These are phyloP conservation scores for Anomalospiza imberbis DNA, from an alignment of 2,797 vertebrate genomes.

Conservation along the genomic window DNA sequence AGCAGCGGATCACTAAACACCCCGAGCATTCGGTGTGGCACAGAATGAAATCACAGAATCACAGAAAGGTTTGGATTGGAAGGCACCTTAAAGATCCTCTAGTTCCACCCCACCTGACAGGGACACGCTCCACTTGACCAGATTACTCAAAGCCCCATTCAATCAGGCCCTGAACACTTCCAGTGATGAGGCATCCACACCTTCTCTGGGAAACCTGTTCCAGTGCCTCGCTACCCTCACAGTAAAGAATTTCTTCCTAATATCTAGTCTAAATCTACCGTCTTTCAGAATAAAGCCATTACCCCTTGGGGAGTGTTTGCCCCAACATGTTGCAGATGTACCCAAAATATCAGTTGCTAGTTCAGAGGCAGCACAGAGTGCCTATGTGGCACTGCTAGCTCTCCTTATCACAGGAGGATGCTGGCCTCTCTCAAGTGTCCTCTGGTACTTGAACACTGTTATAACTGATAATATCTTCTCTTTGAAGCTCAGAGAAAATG, in stretches of 20 bases:
- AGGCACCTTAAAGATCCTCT: neutral
- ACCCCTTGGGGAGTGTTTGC: neutral
- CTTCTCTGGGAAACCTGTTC: neutral
- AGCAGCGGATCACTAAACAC: neutral
- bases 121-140: neutral
- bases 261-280: neutral
- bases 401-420: rapidly evolving
- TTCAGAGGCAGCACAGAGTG: neutral
- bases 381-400: rapidly evolving
- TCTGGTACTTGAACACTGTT: neutral
- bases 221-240: no score
- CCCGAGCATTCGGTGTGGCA: rapidly evolving
- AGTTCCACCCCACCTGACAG: neutral
- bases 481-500: neutral
- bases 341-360: rapidly evolving
- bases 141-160: rapidly evolving
- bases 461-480: neutral
- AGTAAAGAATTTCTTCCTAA: neutral
- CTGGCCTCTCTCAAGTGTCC: neutral
- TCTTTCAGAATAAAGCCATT: neutral
- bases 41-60: neutral
- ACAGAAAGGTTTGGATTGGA: neutral
- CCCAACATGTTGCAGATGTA: no score
- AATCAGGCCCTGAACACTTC: neutral
- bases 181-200: neutral